These are phyloP conservation scores for Anthopleura sola DNA, from an alignment of 64 coral and sea anemone genomes.

Conservation along the genomic window DNA sequence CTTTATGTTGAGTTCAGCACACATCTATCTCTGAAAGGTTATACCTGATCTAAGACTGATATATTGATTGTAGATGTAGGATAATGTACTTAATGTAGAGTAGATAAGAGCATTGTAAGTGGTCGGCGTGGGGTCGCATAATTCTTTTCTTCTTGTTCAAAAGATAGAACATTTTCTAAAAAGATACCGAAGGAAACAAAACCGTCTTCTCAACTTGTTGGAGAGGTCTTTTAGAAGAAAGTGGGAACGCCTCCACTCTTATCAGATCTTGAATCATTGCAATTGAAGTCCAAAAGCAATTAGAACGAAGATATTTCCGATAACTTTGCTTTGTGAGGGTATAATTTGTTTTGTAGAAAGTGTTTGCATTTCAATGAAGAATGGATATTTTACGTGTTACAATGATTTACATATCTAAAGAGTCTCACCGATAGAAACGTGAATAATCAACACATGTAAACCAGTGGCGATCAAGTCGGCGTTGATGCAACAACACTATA, in stretches of 20 bases:
- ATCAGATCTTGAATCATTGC: background rate
- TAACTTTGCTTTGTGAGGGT: background rate
- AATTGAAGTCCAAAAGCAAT: background rate
- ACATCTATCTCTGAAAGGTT: background rate
- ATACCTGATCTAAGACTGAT: background rate
- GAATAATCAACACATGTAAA: background rate
- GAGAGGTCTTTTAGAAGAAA: background rate
- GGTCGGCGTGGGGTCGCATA: background rate
- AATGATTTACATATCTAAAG: conserved; percentile 6
- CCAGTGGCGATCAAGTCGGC: background rate
- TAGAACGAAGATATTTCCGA: background rate
- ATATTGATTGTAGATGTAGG: background rate
- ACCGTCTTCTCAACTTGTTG: background rate
- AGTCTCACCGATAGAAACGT: background rate
- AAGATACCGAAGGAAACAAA: background rate
- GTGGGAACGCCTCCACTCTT: background rate
- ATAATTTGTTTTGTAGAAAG: background rate
- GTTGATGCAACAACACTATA: background rate
- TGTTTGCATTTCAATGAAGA: background rate
- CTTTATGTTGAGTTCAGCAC: background rate
- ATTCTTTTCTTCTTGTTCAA: background rate
- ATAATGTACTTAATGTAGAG: background rate
- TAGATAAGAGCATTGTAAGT: background rate
- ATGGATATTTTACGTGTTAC: background rate
- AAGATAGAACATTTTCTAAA: background rate